phyloP scores from a whole-genome alignment of 2,888 invertebrate genomes.

The Amiota communis region DNA sequence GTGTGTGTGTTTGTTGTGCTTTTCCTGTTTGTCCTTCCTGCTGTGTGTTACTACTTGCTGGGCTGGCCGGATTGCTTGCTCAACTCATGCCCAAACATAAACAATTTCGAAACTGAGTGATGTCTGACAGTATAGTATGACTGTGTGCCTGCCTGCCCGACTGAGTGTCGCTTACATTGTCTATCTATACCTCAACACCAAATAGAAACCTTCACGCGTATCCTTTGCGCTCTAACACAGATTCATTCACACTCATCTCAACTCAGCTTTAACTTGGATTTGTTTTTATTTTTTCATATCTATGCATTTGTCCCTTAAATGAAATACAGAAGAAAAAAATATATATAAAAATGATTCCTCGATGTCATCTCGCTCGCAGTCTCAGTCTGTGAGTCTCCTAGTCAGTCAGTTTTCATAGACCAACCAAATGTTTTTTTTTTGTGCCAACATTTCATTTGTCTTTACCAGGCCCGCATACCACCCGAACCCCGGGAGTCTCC shows the following conservation, averaged over 20 bases:
- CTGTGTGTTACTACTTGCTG: background rate
- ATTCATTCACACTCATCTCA: background rate
- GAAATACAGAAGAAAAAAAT: background rate
- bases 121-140: background rate
- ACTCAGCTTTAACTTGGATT: background rate
- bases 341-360: constrained; percentile 3
- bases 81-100: constrained; percentile 10
- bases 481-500: no score
- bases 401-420: background rate
- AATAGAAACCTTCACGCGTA: background rate
- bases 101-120: constrained; percentile 24
- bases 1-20: constrained; percentile 5
- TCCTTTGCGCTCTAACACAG: background rate
- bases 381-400: background rate
- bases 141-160: background rate
- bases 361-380: background rate
- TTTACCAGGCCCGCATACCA: no score
- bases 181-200: background rate
- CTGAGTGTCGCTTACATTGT: background rate
- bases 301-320: background rate
- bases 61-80: background rate
- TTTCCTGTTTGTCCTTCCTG: constrained; percentile 15
- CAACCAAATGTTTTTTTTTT: constrained; percentile 24
- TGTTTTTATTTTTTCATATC: background rate
- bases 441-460: background rate